Evolutionary conservation across 2,888 invertebrate genomes (phyloP).

Genomic region (Axea sp.): DNA sequence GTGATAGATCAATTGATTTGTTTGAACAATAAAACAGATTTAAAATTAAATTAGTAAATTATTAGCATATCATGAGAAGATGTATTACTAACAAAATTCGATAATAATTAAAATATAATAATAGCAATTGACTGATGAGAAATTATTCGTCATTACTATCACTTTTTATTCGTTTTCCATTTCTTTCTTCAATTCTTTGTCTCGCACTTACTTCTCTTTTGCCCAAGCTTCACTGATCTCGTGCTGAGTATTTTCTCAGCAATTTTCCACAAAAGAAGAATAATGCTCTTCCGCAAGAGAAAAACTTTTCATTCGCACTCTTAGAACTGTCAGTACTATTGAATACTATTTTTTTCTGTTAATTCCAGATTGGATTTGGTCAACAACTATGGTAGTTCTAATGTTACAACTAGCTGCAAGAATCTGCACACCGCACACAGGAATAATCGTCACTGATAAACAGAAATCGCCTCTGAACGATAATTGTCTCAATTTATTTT

Average conservation of each 20-base stretch:
- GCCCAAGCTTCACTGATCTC: constrained; percentile 34
- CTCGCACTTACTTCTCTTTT: constrained; percentile 48
- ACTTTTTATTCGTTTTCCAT: constrained; percentile 38
- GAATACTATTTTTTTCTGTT: constrained; percentile 51
- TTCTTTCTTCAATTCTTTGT: constrained; percentile 38
- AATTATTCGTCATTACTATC: constrained; percentile 47
- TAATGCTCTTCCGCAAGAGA: constrained; percentile 51
- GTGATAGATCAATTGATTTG: too few relatives aligned
- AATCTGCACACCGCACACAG: background rate
- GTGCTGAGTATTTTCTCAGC: constrained; percentile 58
- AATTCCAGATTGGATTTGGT: constrained; percentile 56
- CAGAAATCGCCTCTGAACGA: constrained; percentile 1
- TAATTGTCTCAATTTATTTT: constrained; percentile 23
- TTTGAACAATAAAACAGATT: too few relatives aligned
- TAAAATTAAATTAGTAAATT: constrained; percentile 22
- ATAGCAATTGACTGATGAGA: constrained; percentile 28
- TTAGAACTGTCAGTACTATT: constrained; percentile 43
- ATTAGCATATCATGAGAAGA: constrained; percentile 13
- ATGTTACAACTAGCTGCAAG: constrained; percentile 26
- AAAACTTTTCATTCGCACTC: constrained; percentile 56
- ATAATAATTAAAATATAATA: constrained; percentile 34
- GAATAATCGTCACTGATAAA: constrained; percentile 21
- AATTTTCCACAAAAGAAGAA: constrained; percentile 62
- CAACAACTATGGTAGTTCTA: constrained; percentile 56
- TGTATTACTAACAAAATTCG: constrained; percentile 25